Base-by-base conservation (phyloP, 2,797 vertebrate genomes). In the Cottoperca gobio region DNA sequence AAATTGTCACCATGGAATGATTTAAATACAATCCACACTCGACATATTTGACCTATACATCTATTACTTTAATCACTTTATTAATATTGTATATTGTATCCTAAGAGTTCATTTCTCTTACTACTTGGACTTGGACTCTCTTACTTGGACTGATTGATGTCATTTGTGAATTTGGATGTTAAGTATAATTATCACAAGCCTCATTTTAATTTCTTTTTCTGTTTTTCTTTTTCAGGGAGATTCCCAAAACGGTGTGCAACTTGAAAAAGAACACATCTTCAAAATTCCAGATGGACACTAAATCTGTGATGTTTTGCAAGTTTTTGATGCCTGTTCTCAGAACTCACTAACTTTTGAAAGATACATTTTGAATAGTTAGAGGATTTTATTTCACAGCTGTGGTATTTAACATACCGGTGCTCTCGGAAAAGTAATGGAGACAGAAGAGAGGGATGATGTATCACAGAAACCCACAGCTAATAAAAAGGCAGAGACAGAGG, bases 381-480 rank as follows among this genome's bases (percentile, higher is more conserved):
- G 74, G 66, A 87, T 64, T 77, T 52, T 70, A 55, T 65, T 70
- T 52, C 39, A 68, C 37, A 50, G 24, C 28, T 69, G 58, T 48
- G 10, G 10, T 52, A 64, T 66, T 73, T 78, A 39, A 63, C 28
- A 8, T 35, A 53, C 19, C 0, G 39, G 31, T 43, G 45, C 67
- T 58, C 60, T 31, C 37, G 65, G 31, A 59, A 76, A 91, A 58
- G 94, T 93, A 75, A 96, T 96, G 93, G 95, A 94, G 84, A 93
- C 93, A 86, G 96, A 96, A 81, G 92, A 94, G 68, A 93, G 90
- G 65, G 92, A 95, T 65, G 94, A 94, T 53, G 87, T 68, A 42
- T 66, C 78, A 11, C 68, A 83, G 11, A 90, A 88, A 43, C 75
- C 88, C 48, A 90, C 92, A 53, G 76, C 69, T 11, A 53, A 26